phyloP scores from a whole-genome alignment of 2,888 invertebrate species.

The Poecilobothrus nobilitatus region DNA sequence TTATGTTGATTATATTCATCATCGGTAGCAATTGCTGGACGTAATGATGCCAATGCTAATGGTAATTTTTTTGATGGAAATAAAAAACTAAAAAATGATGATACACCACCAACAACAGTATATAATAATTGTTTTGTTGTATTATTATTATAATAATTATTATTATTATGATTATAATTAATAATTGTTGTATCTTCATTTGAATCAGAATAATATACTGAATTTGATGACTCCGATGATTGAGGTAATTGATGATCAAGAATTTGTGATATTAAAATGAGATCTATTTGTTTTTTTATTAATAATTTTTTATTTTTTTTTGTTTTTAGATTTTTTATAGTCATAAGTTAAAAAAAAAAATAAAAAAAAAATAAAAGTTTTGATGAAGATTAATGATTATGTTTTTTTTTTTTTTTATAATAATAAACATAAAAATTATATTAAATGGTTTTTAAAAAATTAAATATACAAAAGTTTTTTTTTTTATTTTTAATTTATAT shows the following conservation, averaged over 20 bases:
- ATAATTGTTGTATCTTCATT: conserved; percentile 20
- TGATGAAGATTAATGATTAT: too few species aligned
- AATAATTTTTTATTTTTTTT: conserved; percentile 18
- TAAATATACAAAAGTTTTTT: too few species aligned
- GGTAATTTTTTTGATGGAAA: conserved; percentile 48
- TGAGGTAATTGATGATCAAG: conserved; percentile 30
- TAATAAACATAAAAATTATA: too few species aligned
- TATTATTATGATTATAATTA: conserved; percentile 9
- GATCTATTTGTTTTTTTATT: conserved; percentile 20
- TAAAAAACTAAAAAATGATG: conserved; percentile 51
- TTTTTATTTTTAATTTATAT: too few species aligned
- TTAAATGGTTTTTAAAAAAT: too few species aligned
- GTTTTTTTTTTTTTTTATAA: too few species aligned
- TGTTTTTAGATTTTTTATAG: too few species aligned
- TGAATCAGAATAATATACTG: conserved; percentile 43
- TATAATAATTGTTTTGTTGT: conserved; percentile 47
- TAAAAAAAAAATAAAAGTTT: too few species aligned
- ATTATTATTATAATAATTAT: conserved; percentile 36
- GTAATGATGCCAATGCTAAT: conserved; percentile 43
- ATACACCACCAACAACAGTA: conserved; percentile 49
- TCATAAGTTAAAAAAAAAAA: too few species aligned
- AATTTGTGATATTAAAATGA: conserved; percentile 21
- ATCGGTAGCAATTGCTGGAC: conserved; percentile 42
- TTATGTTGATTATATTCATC: conserved; percentile 29
- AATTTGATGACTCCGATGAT: conserved; percentile 50